These are phyloP conservation scores for Alviniconcha strummeri DNA, from an alignment of 2,888 invertebrate species.

Conservation along the genomic window DNA sequence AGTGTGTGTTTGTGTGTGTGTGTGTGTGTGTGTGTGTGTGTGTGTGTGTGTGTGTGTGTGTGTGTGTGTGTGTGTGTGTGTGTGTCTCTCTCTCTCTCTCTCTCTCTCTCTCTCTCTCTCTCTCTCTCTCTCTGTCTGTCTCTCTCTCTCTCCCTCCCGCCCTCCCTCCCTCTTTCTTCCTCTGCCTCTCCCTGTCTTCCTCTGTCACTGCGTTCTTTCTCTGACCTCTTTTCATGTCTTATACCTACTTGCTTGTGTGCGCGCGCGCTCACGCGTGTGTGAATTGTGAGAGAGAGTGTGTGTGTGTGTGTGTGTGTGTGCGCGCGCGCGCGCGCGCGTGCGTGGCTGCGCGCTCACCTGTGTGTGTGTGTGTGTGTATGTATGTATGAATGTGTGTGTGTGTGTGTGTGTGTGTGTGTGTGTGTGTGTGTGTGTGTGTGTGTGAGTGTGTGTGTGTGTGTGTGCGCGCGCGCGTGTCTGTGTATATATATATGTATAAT, in stretches of 20 bases:
- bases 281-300: not conserved
- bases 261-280: not conserved
- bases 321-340: not conserved
- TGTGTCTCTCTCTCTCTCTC: not conserved
- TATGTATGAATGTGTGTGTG: too few species aligned
- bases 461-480: too few species aligned
- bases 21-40: not conserved
- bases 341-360: too few species aligned
- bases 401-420: too few species aligned
- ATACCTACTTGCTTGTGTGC: not conserved
- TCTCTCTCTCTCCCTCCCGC: not conserved
- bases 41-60: not conserved
- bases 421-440: too few species aligned
- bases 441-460: too few species aligned
- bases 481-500: too few species aligned
- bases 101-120: not conserved
- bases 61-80: constrained; percentile 1
- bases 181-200: too few species aligned
- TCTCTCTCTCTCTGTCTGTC: not conserved
- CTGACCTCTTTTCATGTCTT: too few species aligned
- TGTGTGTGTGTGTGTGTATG: too few species aligned
- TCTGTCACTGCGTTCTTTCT: too few species aligned
- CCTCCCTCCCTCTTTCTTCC: too few species aligned
- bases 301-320: not conserved
- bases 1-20: constrained; percentile 11